Conservation (phyloP, 2,888 invertebrate genomes). For the Drosophila putrida region DNA sequence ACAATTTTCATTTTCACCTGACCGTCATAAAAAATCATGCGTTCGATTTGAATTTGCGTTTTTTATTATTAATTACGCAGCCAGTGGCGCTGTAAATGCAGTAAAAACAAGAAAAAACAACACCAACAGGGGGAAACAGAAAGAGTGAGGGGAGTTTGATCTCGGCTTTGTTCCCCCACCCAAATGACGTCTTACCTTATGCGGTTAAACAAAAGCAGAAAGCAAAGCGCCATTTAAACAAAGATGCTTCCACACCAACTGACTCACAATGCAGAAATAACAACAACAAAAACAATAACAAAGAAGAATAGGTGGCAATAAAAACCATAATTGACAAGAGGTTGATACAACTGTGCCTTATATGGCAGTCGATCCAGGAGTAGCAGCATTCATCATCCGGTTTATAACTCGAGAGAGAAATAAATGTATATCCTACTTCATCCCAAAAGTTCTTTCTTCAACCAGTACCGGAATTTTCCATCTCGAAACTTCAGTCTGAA, state of each 20-base stretch:
- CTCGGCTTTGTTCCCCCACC: conserved; percentile 35
- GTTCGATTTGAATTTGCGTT: conserved; percentile 48
- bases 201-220: conserved; percentile 48
- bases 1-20: conserved; percentile 67
- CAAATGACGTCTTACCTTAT: conserved; percentile 35
- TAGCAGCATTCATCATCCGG: conserved; percentile 10
- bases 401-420: background rate
- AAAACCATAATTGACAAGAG: conserved; percentile 47
- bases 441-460: background rate
- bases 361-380: conserved; percentile 33
- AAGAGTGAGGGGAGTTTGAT: conserved; percentile 11
- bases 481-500: background rate
- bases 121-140: background rate
- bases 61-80: conserved; percentile 28
- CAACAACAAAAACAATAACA: conserved; percentile 11
- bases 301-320: conserved; percentile 35
- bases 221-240: conserved; percentile 46
- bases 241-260: conserved; percentile 45
- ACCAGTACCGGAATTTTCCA: background rate
- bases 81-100: conserved; percentile 10
- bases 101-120: background rate
- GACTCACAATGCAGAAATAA: conserved; percentile 51
- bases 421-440: background rate
- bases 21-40: conserved; percentile 35
- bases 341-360: conserved; percentile 42